A percentile compares a stretch with the other conserved stretches of the same genome.
phyloP scores from a whole-genome alignment of 2,888 invertebrate species.

The Linnaemya tessellans region DNA sequence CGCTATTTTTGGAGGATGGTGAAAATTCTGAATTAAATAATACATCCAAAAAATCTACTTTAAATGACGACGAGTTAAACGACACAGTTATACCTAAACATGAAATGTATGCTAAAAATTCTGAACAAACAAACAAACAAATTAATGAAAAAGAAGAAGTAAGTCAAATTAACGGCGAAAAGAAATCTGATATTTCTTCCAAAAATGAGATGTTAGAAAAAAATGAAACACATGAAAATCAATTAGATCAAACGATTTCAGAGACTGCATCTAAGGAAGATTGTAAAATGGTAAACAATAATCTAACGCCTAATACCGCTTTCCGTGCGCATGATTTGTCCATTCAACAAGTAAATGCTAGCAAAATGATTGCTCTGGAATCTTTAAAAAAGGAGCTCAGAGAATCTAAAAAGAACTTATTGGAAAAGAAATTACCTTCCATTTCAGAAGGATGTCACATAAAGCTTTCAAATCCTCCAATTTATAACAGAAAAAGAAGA shows the following conservation, averaged over 20 bases:
- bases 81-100: not conserved
- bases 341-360: constrained; percentile 9
- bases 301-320: not conserved
- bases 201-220: not conserved
- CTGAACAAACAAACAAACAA: not conserved
- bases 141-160: constrained; percentile 15
- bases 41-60: constrained; percentile 74
- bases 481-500: constrained; percentile 80
- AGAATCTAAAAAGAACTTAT: constrained; percentile 57
- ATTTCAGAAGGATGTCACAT: not conserved
- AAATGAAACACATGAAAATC: not conserved
- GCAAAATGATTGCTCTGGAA: constrained; percentile 48
- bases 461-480: constrained; percentile 4
- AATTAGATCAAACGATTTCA: not conserved
- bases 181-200: not conserved
- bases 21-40: not conserved
- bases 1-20: not conserved
- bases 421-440: constrained; percentile 41
- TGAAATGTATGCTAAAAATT: not conserved
- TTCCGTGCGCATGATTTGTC: not conserved
- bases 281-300: constrained; percentile 1
- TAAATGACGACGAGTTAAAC: not conserved
- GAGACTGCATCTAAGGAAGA: not conserved
- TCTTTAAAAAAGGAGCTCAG: constrained; percentile 57
- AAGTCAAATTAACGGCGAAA: constrained; percentile 20